These are phyloP conservation scores for Anorthoa munda DNA, from an alignment of 2,888 invertebrate species.

Conservation along the genomic window DNA sequence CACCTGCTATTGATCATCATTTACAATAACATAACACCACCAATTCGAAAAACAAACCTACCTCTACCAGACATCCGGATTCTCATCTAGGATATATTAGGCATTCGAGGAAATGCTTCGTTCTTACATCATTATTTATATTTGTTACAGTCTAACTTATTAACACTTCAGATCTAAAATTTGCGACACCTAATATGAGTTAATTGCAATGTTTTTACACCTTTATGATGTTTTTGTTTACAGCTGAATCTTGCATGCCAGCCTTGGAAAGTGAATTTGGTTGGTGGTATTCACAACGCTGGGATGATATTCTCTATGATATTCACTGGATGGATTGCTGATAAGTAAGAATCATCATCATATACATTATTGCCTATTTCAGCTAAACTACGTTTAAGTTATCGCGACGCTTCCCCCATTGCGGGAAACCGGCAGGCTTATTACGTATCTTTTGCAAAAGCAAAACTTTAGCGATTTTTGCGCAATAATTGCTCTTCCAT, in stretches of 20 bases:
- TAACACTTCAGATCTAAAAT: constrained; percentile 39
- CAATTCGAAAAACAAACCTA: constrained; percentile 34
- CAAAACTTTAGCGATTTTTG: no score
- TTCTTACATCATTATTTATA: constrained; percentile 40
- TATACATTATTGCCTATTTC: no score
- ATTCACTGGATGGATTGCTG: constrained; percentile 91
- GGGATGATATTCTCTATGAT: constrained; percentile 92
- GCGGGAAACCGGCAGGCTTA: no score
- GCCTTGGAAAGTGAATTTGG: constrained; percentile 88
- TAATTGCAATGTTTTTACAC: constrained; percentile 31
- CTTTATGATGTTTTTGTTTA: constrained; percentile 58
- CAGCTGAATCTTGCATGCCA: constrained; percentile 84
- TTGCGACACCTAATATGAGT: constrained; percentile 1
- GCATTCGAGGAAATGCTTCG: constrained; percentile 15
- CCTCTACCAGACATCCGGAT: constrained; percentile 19
- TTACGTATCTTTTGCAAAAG: no score
- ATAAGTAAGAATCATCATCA: constrained; percentile 80
- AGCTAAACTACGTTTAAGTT: no score
- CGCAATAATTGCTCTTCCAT: no score
- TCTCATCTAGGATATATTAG: constrained; percentile 2
- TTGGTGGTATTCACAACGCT: constrained; percentile 91
- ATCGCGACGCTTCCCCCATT: no score
- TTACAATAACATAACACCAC: not conserved
- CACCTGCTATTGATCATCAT: not conserved
- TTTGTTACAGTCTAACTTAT: constrained; percentile 24